Base-by-base conservation (phyloP, 2,888 invertebrate genomes). In the Microctonus aethiopoides region DNA sequence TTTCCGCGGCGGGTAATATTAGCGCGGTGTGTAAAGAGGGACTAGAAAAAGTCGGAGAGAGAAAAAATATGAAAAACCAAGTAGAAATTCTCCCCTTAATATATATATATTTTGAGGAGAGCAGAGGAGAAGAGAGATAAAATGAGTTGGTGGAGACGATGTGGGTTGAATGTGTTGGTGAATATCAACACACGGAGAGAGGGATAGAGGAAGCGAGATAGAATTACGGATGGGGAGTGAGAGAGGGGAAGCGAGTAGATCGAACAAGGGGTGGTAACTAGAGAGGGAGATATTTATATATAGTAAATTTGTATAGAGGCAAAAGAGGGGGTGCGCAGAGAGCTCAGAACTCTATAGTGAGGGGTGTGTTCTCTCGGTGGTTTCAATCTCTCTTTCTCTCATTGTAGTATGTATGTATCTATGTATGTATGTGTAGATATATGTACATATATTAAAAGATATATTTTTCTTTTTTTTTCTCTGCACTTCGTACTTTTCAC, bases 1-100 rank as follows among this genome's bases (percentile, higher is more conserved):
- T 80, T 81, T 80, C 74, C 75, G 78, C 77, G 72, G 71, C 57
- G 72, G 67, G 74, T 74, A 76, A 76, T 76, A 74, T 74, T 71
- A 72, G 70, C 73, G 67, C 68, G 70, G 69, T 36, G 73, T 68
- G 70, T 62, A 71, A 60, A n/a, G 52, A 54, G 64, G 68, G 22
- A 63, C 32, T 61, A 51, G 67, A 67, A 61, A 62, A 60, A 64
- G 57, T 46, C 69, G 63, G 63, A 54, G 29, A 29, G 16, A 46
- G 16, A 46, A 16, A 46, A 46, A 74, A 62, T 36, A 62, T 61
- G 68, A 72, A 72, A 70, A 72, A 71, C 61, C 41, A 72, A 70
- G 73, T 67, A 69, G 68, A 68, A 74, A 72, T 74, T 72, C 68
- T 65, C 51, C 68, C 66, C 62, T 66, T 59, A 65, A 60, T 26